Conservation (phyloP, 2,888 invertebrate genomes). For the Adineta ricciae region DNA sequence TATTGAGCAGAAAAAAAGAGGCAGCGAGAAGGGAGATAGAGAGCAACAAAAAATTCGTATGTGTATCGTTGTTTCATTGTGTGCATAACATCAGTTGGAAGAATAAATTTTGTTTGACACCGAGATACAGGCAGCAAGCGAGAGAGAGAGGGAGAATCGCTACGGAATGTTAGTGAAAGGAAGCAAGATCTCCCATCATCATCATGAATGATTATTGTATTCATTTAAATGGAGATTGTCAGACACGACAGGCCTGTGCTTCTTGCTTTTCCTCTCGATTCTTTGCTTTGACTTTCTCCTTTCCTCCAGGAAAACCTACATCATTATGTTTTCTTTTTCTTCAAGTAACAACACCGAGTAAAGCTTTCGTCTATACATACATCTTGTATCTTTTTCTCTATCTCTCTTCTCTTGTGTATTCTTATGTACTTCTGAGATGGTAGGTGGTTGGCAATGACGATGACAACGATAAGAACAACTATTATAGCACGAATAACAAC, state of each 20-base stretch:
- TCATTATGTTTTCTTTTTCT: background rate
- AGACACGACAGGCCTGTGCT: background rate
- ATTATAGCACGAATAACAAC: background rate
- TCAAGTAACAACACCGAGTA: background rate
- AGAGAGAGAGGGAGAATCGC: background rate
- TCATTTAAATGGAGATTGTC: background rate
- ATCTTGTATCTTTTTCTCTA: background rate
- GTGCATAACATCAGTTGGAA: background rate
- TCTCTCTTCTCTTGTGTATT: background rate
- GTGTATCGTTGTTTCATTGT: background rate
- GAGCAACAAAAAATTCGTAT: background rate
- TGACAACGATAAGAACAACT: background rate
- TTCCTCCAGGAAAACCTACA: background rate
- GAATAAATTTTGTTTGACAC: background rate
- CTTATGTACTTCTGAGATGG: background rate
- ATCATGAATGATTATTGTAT: slow-evolving; percentile 9
- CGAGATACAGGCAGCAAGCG: background rate
- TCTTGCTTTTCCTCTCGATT: background rate
- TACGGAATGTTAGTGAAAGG: background rate
- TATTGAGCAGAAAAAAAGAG: background rate
- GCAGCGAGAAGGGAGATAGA: too few relatives aligned
- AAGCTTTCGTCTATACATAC: background rate
- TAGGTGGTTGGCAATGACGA: background rate
- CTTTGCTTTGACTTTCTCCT: background rate
- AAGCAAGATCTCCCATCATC: background rate